A percentile compares a stretch with the other conserved stretches of the same genome.
Evolutionary conservation across 2,888 invertebrate species (phyloP).

Genomic region (Rutpela maculata): DNA sequence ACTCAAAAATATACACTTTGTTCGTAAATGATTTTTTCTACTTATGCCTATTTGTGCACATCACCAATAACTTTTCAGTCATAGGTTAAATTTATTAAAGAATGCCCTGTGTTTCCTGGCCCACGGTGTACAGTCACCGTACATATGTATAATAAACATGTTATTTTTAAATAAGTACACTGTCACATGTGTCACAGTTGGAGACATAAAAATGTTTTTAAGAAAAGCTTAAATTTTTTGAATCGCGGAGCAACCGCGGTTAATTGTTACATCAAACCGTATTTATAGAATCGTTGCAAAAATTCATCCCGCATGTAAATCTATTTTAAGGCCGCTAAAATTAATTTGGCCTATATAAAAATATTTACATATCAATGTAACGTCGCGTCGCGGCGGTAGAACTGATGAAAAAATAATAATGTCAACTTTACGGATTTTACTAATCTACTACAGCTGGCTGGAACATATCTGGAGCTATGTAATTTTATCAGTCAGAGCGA

Average conservation of each 20-base stretch:
- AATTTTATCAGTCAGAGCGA: no score
- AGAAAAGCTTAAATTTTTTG: conserved; percentile 13
- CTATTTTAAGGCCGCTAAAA: conserved; percentile 12
- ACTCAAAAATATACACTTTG: no score
- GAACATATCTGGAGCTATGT: background rate
- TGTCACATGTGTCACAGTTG: conserved; percentile 27
- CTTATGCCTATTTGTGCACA: no score
- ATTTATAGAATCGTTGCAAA: conserved; percentile 48
- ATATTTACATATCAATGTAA: conserved; percentile 1
- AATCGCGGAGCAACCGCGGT: conserved; percentile 16
- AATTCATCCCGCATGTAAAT: conserved; percentile 34
- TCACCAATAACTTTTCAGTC: no score
- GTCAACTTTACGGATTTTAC: background rate
- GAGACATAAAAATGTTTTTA: conserved; percentile 25
- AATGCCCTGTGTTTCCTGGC: background rate
- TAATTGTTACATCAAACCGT: conserved; percentile 40
- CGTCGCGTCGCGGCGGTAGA: background rate
- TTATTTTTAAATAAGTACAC: conserved; percentile 19
- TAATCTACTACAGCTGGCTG: background rate
- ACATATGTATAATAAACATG: conserved; percentile 14
- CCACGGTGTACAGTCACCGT: background rate
- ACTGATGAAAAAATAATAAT: conserved; percentile 4
- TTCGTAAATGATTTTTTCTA: no score
- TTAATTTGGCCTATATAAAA: conserved; percentile 26
- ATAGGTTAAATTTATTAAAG: no score